Conservation (phyloP, 1,140 invertebrate genomes). For the Zaprionus gabonicus region DNA sequence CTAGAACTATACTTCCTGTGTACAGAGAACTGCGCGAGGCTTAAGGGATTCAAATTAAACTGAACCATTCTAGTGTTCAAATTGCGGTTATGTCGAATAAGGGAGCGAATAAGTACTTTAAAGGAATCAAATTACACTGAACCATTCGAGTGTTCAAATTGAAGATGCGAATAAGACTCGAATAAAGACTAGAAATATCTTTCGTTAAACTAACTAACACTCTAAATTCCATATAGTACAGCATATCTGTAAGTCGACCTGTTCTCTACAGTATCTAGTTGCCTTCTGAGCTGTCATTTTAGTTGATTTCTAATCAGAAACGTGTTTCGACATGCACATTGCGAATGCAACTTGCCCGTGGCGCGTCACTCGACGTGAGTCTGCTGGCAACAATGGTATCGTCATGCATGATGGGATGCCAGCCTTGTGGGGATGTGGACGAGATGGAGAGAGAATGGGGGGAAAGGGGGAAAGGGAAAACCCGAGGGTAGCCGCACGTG, state of each 20-base stretch:
- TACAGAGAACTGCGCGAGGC: neutral
- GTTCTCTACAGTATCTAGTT: neutral
- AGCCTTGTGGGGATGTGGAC: too few species aligned
- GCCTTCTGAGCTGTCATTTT: constrained; percentile 37
- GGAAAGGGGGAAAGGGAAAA: too few species aligned
- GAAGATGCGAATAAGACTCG: too few species aligned
- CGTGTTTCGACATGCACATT: constrained; percentile 44
- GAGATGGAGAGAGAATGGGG: too few species aligned
- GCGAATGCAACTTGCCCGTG: constrained; percentile 27
- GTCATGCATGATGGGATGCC: constrained; percentile 20
- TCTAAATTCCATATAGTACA: neutral
- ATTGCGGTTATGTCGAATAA: neutral
- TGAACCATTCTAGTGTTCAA: neutral
- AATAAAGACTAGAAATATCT: too few species aligned
- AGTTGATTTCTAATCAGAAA: constrained; percentile 53
- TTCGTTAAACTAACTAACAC: neutral
- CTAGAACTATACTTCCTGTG: neutral
- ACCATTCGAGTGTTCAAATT: too few species aligned
- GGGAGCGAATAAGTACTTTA: too few species aligned
- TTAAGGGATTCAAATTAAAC: neutral
- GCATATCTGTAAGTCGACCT: neutral
- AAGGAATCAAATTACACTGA: too few species aligned
- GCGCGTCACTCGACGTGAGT: constrained; percentile 8
- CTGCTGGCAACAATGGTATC: constrained; percentile 34
- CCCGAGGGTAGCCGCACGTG: constrained; percentile 19